Conservation (phyloP, 2,113 vertebrate genomes). For the Malurus alboscapulatus region DNA sequence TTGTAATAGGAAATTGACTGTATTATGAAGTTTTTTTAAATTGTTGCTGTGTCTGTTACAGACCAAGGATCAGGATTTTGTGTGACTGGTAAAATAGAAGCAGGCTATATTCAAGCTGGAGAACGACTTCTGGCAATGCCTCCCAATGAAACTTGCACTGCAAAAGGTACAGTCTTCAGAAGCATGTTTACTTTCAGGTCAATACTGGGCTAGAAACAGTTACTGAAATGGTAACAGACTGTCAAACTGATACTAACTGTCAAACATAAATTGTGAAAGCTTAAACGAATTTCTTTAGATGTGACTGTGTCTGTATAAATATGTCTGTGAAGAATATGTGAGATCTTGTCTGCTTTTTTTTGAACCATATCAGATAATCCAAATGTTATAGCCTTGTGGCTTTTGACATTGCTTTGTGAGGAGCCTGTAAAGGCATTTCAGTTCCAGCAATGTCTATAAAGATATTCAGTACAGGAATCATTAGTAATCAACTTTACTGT, state of each 20-base stretch:
- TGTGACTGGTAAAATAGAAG: slow-evolving; percentile 96
- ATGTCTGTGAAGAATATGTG: slow-evolving; percentile 23
- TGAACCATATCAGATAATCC: not conserved
- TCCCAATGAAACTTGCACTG: slow-evolving; percentile 95
- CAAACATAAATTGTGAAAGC: slow-evolving; percentile 76
- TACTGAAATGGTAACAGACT: slow-evolving; percentile 75
- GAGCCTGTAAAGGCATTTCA: not conserved
- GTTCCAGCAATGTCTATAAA: not conserved
- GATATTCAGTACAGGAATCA: not conserved
- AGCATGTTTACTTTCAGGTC: slow-evolving; percentile 59
- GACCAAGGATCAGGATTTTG: slow-evolving; percentile 98
- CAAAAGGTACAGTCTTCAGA: slow-evolving; percentile 85
- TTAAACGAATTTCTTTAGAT: slow-evolving; percentile 77
- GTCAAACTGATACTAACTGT: slow-evolving; percentile 84
- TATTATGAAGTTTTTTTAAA: not conserved
- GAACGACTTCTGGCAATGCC: slow-evolving; percentile 91
- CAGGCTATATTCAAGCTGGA: slow-evolving; percentile 91
- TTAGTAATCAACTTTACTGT: not conserved
- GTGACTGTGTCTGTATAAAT: slow-evolving; percentile 68
- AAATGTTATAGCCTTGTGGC: slow-evolving; percentile 20
- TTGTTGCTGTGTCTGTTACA: slow-evolving; percentile 65
- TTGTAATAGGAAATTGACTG: not conserved
- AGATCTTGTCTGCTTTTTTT: not conserved
- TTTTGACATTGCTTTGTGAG: not conserved
- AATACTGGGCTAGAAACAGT: slow-evolving; percentile 65